Percentiles rank a stretch among this genome's conserved stretches.
Conservation (phyloP, 2,888 invertebrate species). For the Ischnus inquisitorius region DNA sequence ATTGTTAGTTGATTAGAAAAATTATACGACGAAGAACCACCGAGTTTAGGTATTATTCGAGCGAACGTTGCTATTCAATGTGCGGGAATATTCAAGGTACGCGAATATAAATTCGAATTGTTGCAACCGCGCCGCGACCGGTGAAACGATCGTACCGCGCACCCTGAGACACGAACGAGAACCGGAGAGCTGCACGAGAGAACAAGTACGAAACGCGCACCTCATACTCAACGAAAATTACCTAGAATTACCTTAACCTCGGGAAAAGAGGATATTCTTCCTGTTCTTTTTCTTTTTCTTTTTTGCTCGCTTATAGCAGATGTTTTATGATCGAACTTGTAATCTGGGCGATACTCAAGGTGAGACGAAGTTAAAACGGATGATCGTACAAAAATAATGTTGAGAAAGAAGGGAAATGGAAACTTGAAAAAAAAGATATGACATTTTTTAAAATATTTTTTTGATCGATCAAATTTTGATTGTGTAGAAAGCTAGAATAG, state of each 20-base stretch:
- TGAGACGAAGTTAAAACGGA: neutral
- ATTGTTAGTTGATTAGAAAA: slow-evolving; percentile 67
- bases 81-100: neutral
- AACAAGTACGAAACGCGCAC: slow-evolving; percentile 37
- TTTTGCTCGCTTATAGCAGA: slow-evolving; percentile 45
- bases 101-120: neutral
- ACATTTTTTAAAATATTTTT: neutral
- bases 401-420: neutral
- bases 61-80: slow-evolving; percentile 15
- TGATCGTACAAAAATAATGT: slow-evolving; percentile 9
- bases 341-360: slow-evolving; percentile 30
- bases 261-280: slow-evolving; percentile 54
- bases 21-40: slow-evolving; percentile 53
- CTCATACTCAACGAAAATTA: slow-evolving; percentile 58
- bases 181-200: neutral
- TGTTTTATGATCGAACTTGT: slow-evolving; percentile 41
- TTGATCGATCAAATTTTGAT: no score
- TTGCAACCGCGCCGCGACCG: slow-evolving; percentile 1
- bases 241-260: slow-evolving; percentile 61
- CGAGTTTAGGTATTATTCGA: slow-evolving; percentile 15
- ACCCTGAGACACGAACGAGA: neutral
- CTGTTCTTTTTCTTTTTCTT: slow-evolving; percentile 37
- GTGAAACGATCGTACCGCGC: neutral
- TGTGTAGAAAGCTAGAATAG: no score
- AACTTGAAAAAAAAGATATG: neutral